phyloP scores from a whole-genome alignment of 1,140 invertebrate species.

The Drosophila rhopaloa region DNA sequence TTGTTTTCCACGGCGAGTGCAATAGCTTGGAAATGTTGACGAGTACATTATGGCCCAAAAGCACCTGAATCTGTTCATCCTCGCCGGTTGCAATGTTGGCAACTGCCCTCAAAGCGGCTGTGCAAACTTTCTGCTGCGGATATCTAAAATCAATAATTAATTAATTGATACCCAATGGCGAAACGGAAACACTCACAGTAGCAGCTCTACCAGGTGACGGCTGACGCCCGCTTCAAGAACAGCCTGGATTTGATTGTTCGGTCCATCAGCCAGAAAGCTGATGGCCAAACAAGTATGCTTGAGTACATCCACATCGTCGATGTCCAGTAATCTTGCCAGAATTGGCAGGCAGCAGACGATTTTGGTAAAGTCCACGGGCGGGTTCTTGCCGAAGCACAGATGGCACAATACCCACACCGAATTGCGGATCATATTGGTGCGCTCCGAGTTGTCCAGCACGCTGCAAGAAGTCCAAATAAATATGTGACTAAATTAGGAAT shows the following conservation, averaged over 20 bases:
- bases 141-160: conserved; percentile 87
- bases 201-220: conserved; percentile 95
- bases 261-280: conserved; percentile 97
- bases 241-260: conserved; percentile 99
- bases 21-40: conserved; percentile 94
- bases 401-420: conserved; percentile 99
- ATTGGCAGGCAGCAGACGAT: conserved; percentile 93
- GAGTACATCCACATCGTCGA: conserved; percentile 95
- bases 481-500: neutral
- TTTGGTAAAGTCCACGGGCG: conserved; percentile 95
- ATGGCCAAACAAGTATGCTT: conserved; percentile 98
- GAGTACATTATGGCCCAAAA: conserved; percentile 95
- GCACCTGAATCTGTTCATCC: conserved; percentile 98
- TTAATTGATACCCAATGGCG: neutral
- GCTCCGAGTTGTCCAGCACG: conserved; percentile 91
- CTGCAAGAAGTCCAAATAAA: conserved; percentile 85
- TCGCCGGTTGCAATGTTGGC: conserved; percentile 99
- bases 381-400: conserved; percentile 98
- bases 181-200: conserved; percentile 89
- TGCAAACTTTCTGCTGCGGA: conserved; percentile 95
- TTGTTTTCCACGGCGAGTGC: conserved; percentile 91
- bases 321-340: conserved; percentile 93
- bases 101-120: conserved; percentile 96
- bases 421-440: conserved; percentile 97
- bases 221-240: conserved; percentile 99